These are phyloP conservation scores for Regulus satrapa DNA, from an alignment of 2,113 vertebrate genomes.

Conservation along the genomic window DNA sequence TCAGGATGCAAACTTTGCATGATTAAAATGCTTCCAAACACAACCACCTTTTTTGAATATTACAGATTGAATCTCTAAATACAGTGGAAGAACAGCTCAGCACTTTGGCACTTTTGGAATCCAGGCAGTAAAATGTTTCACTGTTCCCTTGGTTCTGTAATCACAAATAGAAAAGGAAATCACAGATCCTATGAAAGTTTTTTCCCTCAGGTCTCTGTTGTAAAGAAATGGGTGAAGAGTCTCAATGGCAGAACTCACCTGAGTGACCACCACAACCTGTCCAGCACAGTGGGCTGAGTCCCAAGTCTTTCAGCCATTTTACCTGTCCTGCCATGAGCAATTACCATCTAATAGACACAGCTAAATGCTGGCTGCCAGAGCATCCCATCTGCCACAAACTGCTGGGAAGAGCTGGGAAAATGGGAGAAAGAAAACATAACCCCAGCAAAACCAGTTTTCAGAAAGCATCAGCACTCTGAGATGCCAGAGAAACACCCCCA, in stretches of 20 bases:
- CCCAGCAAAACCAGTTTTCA: background rate
- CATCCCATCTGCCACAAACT: background rate
- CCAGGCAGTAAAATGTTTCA: background rate
- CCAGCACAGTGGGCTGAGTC: background rate
- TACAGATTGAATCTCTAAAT: background rate
- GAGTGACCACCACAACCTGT: background rate
- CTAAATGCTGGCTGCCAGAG: background rate
- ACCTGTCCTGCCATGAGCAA: background rate
- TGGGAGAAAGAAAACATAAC: background rate
- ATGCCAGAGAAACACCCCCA: background rate
- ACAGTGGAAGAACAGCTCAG: background rate
- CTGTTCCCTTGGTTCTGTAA: background rate
- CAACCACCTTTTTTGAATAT: background rate
- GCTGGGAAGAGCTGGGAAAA: background rate
- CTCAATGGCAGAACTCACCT: background rate
- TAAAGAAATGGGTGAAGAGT: background rate
- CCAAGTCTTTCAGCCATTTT: background rate
- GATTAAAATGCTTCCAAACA: background rate
- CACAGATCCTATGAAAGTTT: background rate
- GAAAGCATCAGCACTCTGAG: background rate
- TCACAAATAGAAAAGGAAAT: background rate
- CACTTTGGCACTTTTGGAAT: background rate
- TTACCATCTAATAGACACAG: accelerated
- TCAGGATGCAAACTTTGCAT: background rate
- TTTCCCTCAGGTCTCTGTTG: background rate